These are phyloP conservation scores for Chelon labrosus DNA, from an alignment of 2,797 vertebrate species.

Conservation along the genomic window DNA sequence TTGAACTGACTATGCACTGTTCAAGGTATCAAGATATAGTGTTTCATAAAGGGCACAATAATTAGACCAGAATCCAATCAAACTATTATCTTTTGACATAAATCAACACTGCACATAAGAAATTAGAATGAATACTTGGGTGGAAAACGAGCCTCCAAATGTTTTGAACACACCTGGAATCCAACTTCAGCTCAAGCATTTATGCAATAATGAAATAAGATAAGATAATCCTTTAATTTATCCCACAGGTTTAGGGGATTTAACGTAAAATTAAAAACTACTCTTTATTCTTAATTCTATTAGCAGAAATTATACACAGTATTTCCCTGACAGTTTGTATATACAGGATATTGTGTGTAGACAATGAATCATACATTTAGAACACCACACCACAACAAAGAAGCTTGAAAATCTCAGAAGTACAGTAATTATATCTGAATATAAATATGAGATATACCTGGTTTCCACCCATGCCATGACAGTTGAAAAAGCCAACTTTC, in stretches of 20 bases:
- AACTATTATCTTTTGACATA: constrained; percentile 20
- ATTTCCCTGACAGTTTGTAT: neutral
- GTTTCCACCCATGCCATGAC: constrained; percentile 98
- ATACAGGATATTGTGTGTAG: too few relatives aligned
- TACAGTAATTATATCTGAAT: neutral
- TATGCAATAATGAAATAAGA: neutral
- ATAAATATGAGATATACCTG: constrained; percentile 84
- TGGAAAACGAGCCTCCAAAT: constrained; percentile 6
- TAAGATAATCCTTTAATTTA: neutral
- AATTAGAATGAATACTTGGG: constrained; percentile 17
- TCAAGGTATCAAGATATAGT: neutral
- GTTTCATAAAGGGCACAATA: neutral
- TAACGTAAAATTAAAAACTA: neutral
- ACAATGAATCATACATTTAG: neutral
- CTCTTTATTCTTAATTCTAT: neutral
- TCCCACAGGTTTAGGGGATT: neutral
- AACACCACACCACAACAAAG: neutral
- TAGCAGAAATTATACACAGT: neutral
- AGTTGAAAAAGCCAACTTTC: constrained; percentile 99
- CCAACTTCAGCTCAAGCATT: constrained; percentile 15
- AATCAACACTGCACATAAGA: constrained; percentile 11
- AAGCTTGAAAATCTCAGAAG: neutral
- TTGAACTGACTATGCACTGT: neutral
- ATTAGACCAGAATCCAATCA: constrained; percentile 16
- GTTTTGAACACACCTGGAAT: constrained; percentile 5